Evolutionary conservation across 2,113 vertebrate genomes (phyloP).

Genomic region (Cnemophilus loriae): DNA sequence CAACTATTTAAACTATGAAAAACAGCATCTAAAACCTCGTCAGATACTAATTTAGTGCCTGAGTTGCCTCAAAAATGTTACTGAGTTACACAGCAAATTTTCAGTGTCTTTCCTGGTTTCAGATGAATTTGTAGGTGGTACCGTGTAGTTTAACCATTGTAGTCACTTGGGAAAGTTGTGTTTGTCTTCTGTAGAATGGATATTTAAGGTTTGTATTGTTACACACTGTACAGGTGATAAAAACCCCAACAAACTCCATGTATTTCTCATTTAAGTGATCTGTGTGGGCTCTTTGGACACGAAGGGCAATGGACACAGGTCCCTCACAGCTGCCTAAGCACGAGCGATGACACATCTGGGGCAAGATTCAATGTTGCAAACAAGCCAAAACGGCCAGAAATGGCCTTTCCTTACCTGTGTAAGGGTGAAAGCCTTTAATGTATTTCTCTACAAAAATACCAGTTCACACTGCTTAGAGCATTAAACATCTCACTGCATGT

Average conservation of each 20-base stretch:
- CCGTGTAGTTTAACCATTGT: background rate
- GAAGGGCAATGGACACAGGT: background rate
- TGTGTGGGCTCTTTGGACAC: background rate
- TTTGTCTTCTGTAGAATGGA: slow-evolving; percentile 48
- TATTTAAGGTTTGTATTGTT: slow-evolving; percentile 31
- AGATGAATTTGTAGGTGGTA: background rate
- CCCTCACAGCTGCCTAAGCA: background rate
- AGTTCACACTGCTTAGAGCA: slow-evolving; percentile 7
- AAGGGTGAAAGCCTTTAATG: slow-evolving; percentile 44
- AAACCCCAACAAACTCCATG: background rate
- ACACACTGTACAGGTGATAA: background rate
- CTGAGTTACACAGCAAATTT: slow-evolving; percentile 1
- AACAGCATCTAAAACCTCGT: background rate
- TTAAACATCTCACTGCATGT: background rate
- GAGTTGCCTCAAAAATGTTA: slow-evolving; percentile 45
- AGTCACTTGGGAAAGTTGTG: slow-evolving; percentile 2
- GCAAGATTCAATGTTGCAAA: background rate
- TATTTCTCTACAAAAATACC: slow-evolving; percentile 13
- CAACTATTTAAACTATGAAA: background rate
- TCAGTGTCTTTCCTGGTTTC: slow-evolving; percentile 1
- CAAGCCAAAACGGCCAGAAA: slow-evolving; percentile 43
- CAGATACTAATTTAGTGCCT: slow-evolving; percentile 34
- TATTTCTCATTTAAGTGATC: background rate
- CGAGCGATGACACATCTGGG: background rate
- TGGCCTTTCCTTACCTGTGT: slow-evolving; percentile 46